Evolutionary conservation across 2,113 vertebrate genomes (phyloP), one percentile per base, ranked within the genome.

Genomic region (Sceloporus undulatus): DNA sequence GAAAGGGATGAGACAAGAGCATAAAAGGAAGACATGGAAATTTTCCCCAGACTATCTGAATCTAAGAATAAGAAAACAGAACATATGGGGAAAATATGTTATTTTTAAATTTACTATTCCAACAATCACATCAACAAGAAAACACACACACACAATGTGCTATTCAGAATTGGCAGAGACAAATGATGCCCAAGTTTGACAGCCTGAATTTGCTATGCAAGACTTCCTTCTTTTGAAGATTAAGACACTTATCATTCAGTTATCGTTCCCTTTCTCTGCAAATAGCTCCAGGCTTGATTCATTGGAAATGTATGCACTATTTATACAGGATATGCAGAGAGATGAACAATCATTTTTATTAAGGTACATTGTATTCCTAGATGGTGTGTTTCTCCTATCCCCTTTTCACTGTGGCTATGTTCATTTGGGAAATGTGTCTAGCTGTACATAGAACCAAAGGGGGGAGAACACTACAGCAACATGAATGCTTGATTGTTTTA

Each of bases 191-290:
- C 88, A 87, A 52, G 79, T 70, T 23, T 59, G 42, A 89, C 40
- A 84, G 86, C 48, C 59, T 1, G 54, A 84, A 74, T 88, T 54
- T 88, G 14, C 0, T 78, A 85, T 91, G 87, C 74, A 90, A 27
- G 9, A 76, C 75, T 92, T 91, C 77, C 27, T 84, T 62, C 65
- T 90, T 92, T 83, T 91, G 85, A 91, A 91, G 27, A 90, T 83
- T 65, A 88, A 81, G 80, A 86, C 21, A 88, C 87, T 91, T 34
- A 62, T 84, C 77, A 91, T 90, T 92, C 84, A 86, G 62, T 59
- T 52, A 9, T 71, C 2, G 4, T 75, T 85, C 87, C 62, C 38
- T 86, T 85, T 86, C n/a, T 29, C 42, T 88, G 85, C 38, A 48
- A 92, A 86, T 54, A 82, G 48, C 86, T 88, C 2, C 29, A 89